These are phyloP conservation scores for Colostygia pectinataria DNA, from an alignment of 2,888 invertebrate genomes.

Conservation along the genomic window DNA sequence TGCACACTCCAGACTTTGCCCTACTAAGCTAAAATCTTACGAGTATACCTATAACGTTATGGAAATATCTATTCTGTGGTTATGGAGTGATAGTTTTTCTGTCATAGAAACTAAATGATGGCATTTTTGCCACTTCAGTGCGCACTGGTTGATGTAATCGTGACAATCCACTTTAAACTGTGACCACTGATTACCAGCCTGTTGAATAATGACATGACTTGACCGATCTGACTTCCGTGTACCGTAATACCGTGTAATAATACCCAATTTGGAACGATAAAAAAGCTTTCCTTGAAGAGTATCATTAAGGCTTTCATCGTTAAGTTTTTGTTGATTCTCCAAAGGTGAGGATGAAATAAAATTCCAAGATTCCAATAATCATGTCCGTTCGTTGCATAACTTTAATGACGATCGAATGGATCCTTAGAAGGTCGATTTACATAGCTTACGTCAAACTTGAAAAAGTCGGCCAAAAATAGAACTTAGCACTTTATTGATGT, in stretches of 20 bases:
- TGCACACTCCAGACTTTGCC: too few species aligned
- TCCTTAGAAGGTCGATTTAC: too few species aligned
- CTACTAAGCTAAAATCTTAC: too few species aligned
- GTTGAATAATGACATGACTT: constrained; percentile 22
- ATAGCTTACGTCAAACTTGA: too few species aligned
- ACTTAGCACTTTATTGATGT: too few species aligned
- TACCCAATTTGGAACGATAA: constrained; percentile 9
- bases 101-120: constrained; percentile 22
- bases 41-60: too few species aligned
- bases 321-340: constrained; percentile 17
- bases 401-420: too few species aligned
- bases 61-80: too few species aligned
- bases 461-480: too few species aligned
- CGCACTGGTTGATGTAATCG: constrained; percentile 18
- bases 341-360: constrained; percentile 14
- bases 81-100: too few species aligned
- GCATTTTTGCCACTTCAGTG: constrained; percentile 1
- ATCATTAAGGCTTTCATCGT: constrained; percentile 16
- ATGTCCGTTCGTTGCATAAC: too few species aligned
- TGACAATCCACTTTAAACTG: constrained; percentile 22
- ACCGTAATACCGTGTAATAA: constrained; percentile 18
- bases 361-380: not conserved
- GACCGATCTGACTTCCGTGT: constrained; percentile 12
- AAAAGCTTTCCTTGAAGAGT: constrained; percentile 2
- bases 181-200: constrained; percentile 13